phyloP scores from a whole-genome alignment of 2,113 vertebrate genomes.

The Pungitius pungitius region DNA sequence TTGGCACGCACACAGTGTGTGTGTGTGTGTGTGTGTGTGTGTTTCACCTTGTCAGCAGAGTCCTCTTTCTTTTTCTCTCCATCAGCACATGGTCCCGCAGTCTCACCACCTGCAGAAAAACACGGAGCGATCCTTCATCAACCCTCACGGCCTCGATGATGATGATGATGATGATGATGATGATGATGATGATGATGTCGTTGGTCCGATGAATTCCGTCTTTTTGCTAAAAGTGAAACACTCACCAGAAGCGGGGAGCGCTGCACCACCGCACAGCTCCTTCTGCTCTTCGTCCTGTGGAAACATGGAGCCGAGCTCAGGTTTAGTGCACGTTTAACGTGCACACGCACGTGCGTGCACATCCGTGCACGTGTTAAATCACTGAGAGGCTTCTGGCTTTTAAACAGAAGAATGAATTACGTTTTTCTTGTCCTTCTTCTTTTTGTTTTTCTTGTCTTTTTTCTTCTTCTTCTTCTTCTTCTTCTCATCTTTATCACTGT shows the following conservation, averaged over 20 bases:
- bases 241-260: constrained; percentile 48
- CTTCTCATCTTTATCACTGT: constrained; percentile 62
- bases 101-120: constrained; percentile 33
- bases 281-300: constrained; percentile 55
- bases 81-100: constrained; percentile 4
- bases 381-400: background rate
- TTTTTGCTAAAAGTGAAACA: background rate
- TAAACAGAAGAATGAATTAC: background rate
- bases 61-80: constrained; percentile 34
- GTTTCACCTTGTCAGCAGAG: constrained; percentile 50
- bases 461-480: constrained; percentile 60
- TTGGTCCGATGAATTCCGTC: background rate
- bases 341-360: background rate
- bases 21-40: background rate
- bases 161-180: too few relatives aligned
- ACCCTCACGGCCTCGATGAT: background rate
- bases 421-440: constrained; percentile 48
- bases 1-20: background rate
- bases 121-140: background rate
- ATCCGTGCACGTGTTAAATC: too few relatives aligned
- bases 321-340: background rate
- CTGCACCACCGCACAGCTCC: background rate
- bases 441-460: constrained; percentile 54
- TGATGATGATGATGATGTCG: background rate
- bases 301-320: background rate